Conservation (phyloP, 2,113 vertebrate genomes). For the Chelonoidis abingdonii region DNA sequence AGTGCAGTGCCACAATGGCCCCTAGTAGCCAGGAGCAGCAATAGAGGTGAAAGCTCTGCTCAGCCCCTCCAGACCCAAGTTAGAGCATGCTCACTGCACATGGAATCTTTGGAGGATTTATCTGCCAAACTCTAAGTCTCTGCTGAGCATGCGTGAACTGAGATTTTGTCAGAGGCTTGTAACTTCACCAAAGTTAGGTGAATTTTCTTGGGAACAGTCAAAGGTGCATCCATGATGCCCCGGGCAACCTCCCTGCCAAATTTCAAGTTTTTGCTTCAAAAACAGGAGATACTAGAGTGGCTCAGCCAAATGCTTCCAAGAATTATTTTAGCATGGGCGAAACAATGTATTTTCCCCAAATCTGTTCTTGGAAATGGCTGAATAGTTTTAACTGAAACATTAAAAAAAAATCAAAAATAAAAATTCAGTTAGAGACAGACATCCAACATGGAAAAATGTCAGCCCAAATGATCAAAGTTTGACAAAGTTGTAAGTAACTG, state of each 20-base stretch:
- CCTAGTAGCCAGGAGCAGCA: not conserved
- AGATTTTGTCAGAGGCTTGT: not conserved
- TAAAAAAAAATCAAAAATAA: not conserved
- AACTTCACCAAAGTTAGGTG: rapidly evolving
- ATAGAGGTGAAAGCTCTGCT: not conserved
- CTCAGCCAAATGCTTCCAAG: not conserved
- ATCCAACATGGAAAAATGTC: not conserved
- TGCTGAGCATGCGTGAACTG: not conserved
- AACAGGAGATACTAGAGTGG: not conserved
- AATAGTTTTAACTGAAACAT: not conserved
- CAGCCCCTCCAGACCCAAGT: not conserved
- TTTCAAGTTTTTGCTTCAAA: not conserved
- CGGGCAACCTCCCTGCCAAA: not conserved
- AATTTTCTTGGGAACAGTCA: not conserved
- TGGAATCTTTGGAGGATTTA: not conserved
- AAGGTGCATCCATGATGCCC: not conserved
- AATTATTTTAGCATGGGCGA: rapidly evolving
- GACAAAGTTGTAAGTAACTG: not conserved
- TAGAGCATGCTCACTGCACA: not conserved
- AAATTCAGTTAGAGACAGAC: not conserved
- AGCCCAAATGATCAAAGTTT: not conserved
- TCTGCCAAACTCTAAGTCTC: not conserved
- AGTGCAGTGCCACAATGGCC: not conserved
- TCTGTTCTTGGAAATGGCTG: not conserved
- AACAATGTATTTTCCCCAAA: not conserved